phyloP scores from a whole-genome alignment of 2,888 invertebrate species.

The Cataglyphis cursor region DNA sequence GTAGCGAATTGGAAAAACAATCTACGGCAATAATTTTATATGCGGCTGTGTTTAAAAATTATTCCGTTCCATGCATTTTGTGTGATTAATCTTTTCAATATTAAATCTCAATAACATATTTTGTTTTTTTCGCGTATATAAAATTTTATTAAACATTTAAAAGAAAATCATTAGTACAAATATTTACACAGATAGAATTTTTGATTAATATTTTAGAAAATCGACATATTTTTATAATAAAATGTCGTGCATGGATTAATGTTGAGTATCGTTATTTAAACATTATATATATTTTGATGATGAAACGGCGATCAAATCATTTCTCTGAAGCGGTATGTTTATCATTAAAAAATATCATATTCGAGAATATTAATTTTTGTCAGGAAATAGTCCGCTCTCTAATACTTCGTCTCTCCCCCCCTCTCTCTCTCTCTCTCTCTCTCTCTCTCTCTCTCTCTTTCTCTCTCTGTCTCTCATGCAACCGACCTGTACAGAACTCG shows the following conservation, averaged over 20 bases:
- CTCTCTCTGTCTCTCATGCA: conserved; percentile 10
- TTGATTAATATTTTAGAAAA: neutral
- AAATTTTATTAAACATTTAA: neutral
- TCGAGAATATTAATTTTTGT: conserved; percentile 46
- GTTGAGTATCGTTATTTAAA: neutral
- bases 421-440: neutral
- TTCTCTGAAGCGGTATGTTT: neutral
- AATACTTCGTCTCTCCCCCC: conserved; percentile 20
- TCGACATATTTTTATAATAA: neutral
- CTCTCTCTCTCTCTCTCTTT: conserved; percentile 7
- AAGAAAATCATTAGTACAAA: neutral
- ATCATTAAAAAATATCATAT: neutral
- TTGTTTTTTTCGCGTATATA: neutral
- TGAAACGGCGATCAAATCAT: neutral
- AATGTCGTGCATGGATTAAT: conserved; percentile 3
- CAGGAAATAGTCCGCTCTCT: conserved; percentile 25
- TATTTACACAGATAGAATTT: neutral
- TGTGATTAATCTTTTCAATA: conserved; percentile 8
- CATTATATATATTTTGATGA: neutral
- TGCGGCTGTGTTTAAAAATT: conserved; percentile 10
- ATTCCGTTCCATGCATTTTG: neutral
- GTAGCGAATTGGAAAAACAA: conserved; percentile 13
- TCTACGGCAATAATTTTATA: conserved; percentile 22
- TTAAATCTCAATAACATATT: conserved; percentile 4
- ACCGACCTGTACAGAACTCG: conserved; percentile 25